Conservation (phyloP, 2,888 invertebrate species). For the Punctoribates punctum region DNA sequence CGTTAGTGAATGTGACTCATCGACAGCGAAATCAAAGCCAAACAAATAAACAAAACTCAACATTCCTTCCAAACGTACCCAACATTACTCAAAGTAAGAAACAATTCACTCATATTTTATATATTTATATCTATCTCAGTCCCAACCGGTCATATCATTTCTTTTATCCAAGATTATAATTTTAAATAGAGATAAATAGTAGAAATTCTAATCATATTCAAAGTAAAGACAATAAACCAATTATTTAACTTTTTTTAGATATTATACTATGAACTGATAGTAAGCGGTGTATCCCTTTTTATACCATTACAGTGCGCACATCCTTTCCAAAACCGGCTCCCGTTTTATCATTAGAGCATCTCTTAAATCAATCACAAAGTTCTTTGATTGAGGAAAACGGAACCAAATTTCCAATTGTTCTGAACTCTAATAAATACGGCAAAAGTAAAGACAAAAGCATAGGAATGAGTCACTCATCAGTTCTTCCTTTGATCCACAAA, state of each 20-base stretch:
- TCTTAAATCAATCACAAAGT: not conserved
- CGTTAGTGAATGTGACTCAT: not conserved
- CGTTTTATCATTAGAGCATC: not conserved
- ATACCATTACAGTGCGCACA: not conserved
- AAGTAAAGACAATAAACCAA: no score
- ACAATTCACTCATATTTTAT: no score
- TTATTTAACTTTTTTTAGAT: no score
- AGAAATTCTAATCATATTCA: no score
- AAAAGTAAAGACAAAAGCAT: not conserved
- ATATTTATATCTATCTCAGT: no score
- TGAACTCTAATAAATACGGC: not conserved
- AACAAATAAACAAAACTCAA: not conserved
- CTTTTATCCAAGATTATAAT: no score
- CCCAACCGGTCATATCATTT: no score
- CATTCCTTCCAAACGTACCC: not conserved
- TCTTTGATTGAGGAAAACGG: not conserved
- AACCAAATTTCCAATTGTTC: not conserved
- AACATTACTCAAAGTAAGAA: not conserved
- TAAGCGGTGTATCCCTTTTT: no score
- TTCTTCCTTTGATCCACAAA: not conserved
- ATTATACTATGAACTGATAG: no score
- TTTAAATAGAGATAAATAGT: no score
- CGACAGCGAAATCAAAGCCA: not conserved
- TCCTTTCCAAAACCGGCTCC: conserved; percentile 9
- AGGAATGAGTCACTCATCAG: not conserved